These are phyloP conservation scores for Platerodrilus igneus DNA, from an alignment of 2,888 invertebrate genomes.

Conservation along the genomic window DNA sequence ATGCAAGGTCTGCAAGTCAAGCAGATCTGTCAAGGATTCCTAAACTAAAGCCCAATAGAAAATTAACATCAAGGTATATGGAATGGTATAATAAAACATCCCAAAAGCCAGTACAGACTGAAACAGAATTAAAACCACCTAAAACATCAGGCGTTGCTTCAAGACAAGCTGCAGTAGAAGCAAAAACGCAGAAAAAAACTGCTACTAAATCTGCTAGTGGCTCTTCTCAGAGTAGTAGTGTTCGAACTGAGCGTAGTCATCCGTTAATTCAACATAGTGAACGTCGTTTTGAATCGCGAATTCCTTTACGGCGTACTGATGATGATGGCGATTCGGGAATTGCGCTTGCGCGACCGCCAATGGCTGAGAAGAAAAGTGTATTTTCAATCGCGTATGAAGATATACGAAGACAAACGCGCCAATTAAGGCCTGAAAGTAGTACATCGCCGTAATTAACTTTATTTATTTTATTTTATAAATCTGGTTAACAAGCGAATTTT, in stretches of 20 bases:
- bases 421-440: conserved; percentile 73
- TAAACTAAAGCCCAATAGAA: conserved; percentile 45
- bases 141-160: conserved; percentile 17
- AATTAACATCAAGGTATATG: conserved; percentile 66
- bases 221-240: conserved; percentile 6
- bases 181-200: conserved; percentile 11
- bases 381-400: conserved; percentile 92
- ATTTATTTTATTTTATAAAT: too few relatives aligned
- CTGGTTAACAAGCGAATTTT: too few relatives aligned
- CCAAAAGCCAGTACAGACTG: conserved; percentile 27
- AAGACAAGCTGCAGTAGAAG: conserved; percentile 17
- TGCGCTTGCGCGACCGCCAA: conserved; percentile 67
- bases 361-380: conserved; percentile 85
- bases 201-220: conserved; percentile 3
- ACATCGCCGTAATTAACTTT: conserved; percentile 62
- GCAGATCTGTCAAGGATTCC: conserved; percentile 41
- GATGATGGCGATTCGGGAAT: conserved; percentile 76
- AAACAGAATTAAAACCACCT: conserved; percentile 20
- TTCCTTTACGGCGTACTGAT: conserved; percentile 46
- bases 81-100: conserved; percentile 65
- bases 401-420: conserved; percentile 81
- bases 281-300: conserved; percentile 62
- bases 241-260: conserved; percentile 48
- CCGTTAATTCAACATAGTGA: conserved; percentile 74
- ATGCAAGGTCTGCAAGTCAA: conserved; percentile 44